A percentile compares a stretch with the other conserved stretches of the same genome.
Conservation (phyloP, 23 tunicate genomes). For the Diplosoma virens region DNA sequence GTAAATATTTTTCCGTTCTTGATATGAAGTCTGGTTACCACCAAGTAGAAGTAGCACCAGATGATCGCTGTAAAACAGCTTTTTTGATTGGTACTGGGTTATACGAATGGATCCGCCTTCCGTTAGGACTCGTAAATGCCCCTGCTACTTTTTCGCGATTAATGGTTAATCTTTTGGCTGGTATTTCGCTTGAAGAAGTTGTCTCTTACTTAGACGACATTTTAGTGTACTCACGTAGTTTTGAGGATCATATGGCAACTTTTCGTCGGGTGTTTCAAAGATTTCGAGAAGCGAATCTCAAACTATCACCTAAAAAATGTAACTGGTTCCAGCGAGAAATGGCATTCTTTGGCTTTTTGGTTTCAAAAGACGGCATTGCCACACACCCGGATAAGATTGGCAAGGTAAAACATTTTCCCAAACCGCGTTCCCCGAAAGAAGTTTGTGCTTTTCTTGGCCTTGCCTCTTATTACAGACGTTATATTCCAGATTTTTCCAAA, state of each 20-base stretch:
- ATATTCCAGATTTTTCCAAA: slow-evolving; percentile 1
- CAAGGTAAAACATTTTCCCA: neutral
- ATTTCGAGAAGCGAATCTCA: neutral
- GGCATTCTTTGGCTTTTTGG: slow-evolving; percentile 5
- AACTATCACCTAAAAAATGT: slow-evolving; percentile 12
- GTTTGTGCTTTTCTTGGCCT: slow-evolving; percentile 19
- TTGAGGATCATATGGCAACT: slow-evolving; percentile 21
- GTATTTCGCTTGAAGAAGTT: slow-evolving; percentile 3
- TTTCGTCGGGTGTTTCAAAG: neutral
- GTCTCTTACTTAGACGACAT: slow-evolving; percentile 17
- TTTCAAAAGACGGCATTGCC: slow-evolving; percentile 11
- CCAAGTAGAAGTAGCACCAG: slow-evolving; percentile 12
- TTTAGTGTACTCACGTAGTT: slow-evolving; percentile 19
- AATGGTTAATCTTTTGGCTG: slow-evolving; percentile 1
- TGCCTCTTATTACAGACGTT: slow-evolving; percentile 19
- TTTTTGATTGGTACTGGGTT: neutral
- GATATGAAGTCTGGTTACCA: slow-evolving; percentile 26
- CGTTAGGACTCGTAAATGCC: slow-evolving; percentile 28
- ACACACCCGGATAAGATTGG: slow-evolving; percentile 19
- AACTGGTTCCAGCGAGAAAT: neutral
- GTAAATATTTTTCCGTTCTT: slow-evolving; percentile 14
- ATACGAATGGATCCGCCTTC: neutral
- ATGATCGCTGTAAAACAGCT: slow-evolving; percentile 9
- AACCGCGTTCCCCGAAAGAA: neutral
- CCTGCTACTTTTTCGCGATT: slow-evolving; percentile 43